Evolutionary conservation across 1,140 invertebrate species (phyloP), one percentile per base, ranked within the genome.

Genomic region (Mya arenaria): DNA sequence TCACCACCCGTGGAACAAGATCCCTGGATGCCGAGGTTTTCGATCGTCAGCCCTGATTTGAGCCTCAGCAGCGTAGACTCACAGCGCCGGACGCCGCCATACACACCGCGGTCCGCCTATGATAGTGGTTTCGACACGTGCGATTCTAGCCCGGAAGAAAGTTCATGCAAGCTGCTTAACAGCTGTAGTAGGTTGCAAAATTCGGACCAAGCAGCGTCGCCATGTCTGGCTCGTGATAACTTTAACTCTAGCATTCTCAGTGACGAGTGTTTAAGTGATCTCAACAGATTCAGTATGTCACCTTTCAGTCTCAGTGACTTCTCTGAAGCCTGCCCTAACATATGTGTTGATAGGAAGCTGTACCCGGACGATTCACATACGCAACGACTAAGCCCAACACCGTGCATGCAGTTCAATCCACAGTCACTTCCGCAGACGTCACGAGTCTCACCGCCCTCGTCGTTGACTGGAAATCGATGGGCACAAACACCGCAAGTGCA

Each of bases 71-170:
- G 48, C n/a, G 2, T 37, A 1, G 66, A 62, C 3, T 44, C 25
- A n/a, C 41, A 39, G n/a, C 30, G 55, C 25, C 10, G 62, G 10
- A 71, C 65, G 19, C 77, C 65, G 48, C 77, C 65, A 30, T 56
- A 32, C 30, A 55, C 55, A 0, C n/a, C 23, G 19, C 30, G 19
- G 19, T n/a, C n/a, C n/a, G 32, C n/a, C 41, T 23, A 36, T 15
- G 77, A 80, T 56, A 80, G 77, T 62, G 77, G 77, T 15, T 62
- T 55, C 48, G 73, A 75, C 23, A 75, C 73, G 17, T 30, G 28
- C n/a, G 77, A 80, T 8, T 80, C 65, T 5, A 71, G 44, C 6
- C 30, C 65, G 30, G 37, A 44, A 8, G 55, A 69, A 2, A 60
- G 25, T 48, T 65, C 56, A 1, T 69, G 52, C 25, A 30, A 32